A percentile compares a stretch with the other conserved stretches of the same genome.
Conservation (phyloP, 2,888 invertebrate species). For the Pollenia labialis region DNA sequence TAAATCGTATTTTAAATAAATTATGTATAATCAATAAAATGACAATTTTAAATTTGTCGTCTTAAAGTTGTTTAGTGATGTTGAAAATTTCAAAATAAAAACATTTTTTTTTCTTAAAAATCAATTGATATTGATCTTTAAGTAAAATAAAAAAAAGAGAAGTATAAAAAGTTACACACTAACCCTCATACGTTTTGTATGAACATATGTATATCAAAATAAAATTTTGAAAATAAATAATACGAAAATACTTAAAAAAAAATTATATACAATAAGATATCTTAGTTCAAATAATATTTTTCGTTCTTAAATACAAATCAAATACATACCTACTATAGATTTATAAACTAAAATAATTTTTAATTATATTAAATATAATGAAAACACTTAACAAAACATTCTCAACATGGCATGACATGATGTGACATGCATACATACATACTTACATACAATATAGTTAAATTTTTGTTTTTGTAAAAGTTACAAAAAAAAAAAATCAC, state of each 20-base stretch:
- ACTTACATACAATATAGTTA: slow-evolving; percentile 70
- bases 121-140: slow-evolving; percentile 13
- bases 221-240: slow-evolving; percentile 78
- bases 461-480: slow-evolving; percentile 54
- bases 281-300: slow-evolving; percentile 54
- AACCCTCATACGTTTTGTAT: slow-evolving; percentile 55
- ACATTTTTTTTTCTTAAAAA: too few relatives aligned
- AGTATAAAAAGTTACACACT: slow-evolving; percentile 30
- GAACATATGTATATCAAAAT: slow-evolving; percentile 80
- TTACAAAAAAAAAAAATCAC: slow-evolving; percentile 60
- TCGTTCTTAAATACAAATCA: slow-evolving; percentile 15
- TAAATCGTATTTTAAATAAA: too few relatives aligned
- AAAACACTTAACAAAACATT: slow-evolving; percentile 55
- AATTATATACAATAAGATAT: background rate
- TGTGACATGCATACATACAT: slow-evolving; percentile 45
- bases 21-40: too few relatives aligned
- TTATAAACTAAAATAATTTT: background rate
- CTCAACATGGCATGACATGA: background rate
- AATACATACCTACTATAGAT: too few relatives aligned
- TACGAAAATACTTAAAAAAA: slow-evolving; percentile 45
- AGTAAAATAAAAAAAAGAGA: slow-evolving; percentile 49
- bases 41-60: too few relatives aligned
- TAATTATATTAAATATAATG: slow-evolving; percentile 74
- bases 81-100: too few relatives aligned
- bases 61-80: too few relatives aligned